A percentile compares a stretch with the other conserved stretches of the same genome.
These are phyloP conservation scores for Octopus sinensis DNA, from an alignment of 1,140 invertebrate species.

Conservation along the genomic window DNA sequence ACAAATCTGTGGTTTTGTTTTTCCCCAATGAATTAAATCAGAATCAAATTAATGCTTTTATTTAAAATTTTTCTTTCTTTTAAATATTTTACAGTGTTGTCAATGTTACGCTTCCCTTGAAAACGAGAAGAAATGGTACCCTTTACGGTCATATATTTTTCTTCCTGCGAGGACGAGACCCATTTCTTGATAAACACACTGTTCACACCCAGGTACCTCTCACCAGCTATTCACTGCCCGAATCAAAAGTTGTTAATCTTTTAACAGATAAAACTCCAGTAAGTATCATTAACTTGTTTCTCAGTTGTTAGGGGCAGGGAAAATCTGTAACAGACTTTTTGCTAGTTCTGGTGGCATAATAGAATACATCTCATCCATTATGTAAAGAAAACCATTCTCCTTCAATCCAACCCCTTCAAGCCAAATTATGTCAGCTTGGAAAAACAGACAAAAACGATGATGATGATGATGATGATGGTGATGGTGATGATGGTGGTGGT, in stretches of 20 bases:
- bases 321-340: background rate
- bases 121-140: slow-evolving; percentile 74
- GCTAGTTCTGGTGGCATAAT: background rate
- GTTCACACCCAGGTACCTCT: slow-evolving; percentile 62
- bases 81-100: slow-evolving; percentile 28
- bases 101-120: slow-evolving; percentile 64
- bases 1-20: too few species aligned
- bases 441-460: too few species aligned
- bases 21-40: too few species aligned
- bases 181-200: slow-evolving; percentile 37
- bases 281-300: background rate
- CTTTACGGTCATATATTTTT: slow-evolving; percentile 65
- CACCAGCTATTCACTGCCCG: slow-evolving; percentile 71
- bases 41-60: too few species aligned
- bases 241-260: slow-evolving; percentile 73
- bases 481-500: too few species aligned
- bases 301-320: too few species aligned
- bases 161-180: slow-evolving; percentile 33
- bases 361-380: background rate
- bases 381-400: background rate
- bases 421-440: background rate
- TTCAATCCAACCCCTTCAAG: background rate
- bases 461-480: too few species aligned
- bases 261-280: slow-evolving; percentile 22
- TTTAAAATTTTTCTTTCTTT: too few species aligned